Evolutionary conservation across 2,888 invertebrate genomes (phyloP), one percentile per base, ranked within the genome.

Genomic region (Tenodera sinensis): DNA sequence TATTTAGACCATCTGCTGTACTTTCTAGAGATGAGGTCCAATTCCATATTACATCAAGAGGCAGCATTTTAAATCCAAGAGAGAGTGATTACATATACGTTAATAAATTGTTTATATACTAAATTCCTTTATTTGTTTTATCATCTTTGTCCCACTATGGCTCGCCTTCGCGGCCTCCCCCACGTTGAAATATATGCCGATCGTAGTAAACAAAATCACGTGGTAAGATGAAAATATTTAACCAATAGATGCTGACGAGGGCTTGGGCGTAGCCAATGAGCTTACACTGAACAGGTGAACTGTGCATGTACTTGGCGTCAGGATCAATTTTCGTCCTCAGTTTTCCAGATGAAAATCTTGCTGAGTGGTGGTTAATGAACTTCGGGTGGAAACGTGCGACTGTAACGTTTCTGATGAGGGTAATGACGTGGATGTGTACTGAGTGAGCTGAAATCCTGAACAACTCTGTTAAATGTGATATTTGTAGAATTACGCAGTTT

Each of bases 191-290:
- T 71, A 71, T 71, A 71, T 84, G 87, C 86, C 71, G n/a, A 27
- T 54, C 12, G 88, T 87, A 88, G 91, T 91, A 91, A 91, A 91
- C 90, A 91, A 90, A 90, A 88, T 91, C 91, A 91, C 91, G 89
- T 91, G 91, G 89, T 85, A 84, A 82, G 84, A 83, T 28, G 86
- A 34, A 83, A 83, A 71, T 47, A 28, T n/a, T 47, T 85, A 28
- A 54, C 85, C 91, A 90, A 91, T 90, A 90, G 47, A 89, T 71
- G 83, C 28, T n/a, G 8, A 6, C 90, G 89, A 88, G 20, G 15
- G 2, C 47, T 34, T 82, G 87, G 88, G 84, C 83, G 89, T 88
- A 89, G 83, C 90, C 90, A 90, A 90, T 91, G 90, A 89, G 28
- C 88, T 85, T 87, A 83, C 27, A 28, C 83, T 88, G 85, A 88